Evolutionary conservation across 2,888 invertebrate genomes (phyloP).

Genomic region (Brassicogethes aeneus): DNA sequence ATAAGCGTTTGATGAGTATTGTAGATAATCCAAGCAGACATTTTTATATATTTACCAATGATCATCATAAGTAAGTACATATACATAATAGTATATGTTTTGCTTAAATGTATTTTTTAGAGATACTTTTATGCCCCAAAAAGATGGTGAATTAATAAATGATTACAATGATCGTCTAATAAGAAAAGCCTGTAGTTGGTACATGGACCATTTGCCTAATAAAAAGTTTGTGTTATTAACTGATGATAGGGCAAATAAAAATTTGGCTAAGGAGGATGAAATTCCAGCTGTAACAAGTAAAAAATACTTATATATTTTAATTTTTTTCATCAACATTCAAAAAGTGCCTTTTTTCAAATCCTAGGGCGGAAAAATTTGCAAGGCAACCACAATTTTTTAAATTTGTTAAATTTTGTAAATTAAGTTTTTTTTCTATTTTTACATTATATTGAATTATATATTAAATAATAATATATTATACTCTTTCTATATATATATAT

Average conservation of each 20-base stretch:
- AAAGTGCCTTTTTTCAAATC: too few relatives aligned
- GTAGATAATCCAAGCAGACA: conserved; percentile 67
- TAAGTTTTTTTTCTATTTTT: too few relatives aligned
- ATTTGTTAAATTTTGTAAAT: too few relatives aligned
- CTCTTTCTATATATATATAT: too few relatives aligned
- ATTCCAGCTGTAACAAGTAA: conserved; percentile 64
- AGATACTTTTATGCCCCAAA: conserved; percentile 78
- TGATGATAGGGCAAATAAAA: conserved; percentile 73
- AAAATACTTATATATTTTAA: too few relatives aligned
- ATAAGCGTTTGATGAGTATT: conserved; percentile 78
- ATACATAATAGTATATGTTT: not conserved
- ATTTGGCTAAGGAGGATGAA: conserved; percentile 59
- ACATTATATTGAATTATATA: too few relatives aligned
- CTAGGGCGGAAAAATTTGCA: too few relatives aligned
- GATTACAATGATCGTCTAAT: conserved; percentile 91
- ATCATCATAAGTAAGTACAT: conserved; percentile 76
- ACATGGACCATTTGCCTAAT: conserved; percentile 58
- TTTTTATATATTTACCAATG: conserved; percentile 92
- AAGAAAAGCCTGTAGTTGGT: conserved; percentile 73
- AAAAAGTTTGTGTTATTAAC: conserved; percentile 69
- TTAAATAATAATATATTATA: too few relatives aligned
- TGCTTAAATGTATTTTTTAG: too few relatives aligned
- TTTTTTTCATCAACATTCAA: too few relatives aligned
- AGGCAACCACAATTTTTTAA: too few relatives aligned
- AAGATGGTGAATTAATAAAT: conserved; percentile 74